Evolutionary conservation across 1,140 invertebrate genomes (phyloP), one percentile per base, ranked within the genome.

Genomic region (Geopemphigus sp.): DNA sequence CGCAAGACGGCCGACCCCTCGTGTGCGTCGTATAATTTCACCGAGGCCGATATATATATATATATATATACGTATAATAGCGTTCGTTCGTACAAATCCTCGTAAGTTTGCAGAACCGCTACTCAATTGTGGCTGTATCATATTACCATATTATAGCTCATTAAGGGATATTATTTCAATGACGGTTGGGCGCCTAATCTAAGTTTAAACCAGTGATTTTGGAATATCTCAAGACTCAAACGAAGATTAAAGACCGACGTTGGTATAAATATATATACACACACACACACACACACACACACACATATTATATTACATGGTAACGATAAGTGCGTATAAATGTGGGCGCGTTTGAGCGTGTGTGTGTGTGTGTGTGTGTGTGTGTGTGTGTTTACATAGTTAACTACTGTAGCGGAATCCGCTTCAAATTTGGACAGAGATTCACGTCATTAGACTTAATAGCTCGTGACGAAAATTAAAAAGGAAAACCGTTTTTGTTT

Each of bases 121-220:
- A 70, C 66, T 53, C 39, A 50, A 68, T 53, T 70, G 24, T 50
- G 14, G 66, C 24, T 53, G 45, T 53, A 66, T 66, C 15, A 5
- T 50, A 47, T 70, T 70, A 70, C 45, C 45, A 70, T 70, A 70
- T 50, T 50, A 70, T 26, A 14, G 15, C 14, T 70, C 66, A 70
- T 70, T 70, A 70, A 70, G 22, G 22, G 66, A 70, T 70, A 70
- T 70, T 70, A 70, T 70, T 70, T 53, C 66, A 70, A 70, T 70
- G 26, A 15, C 66, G 47, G 22, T 53, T 53, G 12, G 15, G 45
- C 14, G 45, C 22, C 45, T 70, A 70, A 70, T 50, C 66, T 53
- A 26, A 53, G 45, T 70, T 70, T 70, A 70, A 70, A 70, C 45
- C 66, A 53, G 22, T 22, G 66, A 50, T 70, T 70, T 53, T 3